Conservation (phyloP, 92 coral and sea anemone species). For the Isaurus tuberculatus region DNA sequence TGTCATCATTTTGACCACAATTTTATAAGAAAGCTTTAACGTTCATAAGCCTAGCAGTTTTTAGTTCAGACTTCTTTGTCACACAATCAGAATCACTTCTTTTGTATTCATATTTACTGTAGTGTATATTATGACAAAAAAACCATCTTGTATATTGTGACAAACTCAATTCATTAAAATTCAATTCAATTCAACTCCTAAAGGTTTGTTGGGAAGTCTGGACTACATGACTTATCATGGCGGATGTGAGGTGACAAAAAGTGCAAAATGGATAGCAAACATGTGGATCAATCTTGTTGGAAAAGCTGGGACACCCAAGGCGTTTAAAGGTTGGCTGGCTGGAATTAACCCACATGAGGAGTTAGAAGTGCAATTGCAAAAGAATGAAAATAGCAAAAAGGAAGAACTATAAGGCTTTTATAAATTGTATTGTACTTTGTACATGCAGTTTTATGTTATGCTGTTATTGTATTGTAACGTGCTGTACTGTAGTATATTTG, state of each 20-base stretch:
- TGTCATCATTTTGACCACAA: no score
- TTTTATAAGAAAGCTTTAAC: no score
- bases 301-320: slow-evolving; percentile 71
- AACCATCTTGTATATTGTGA: no score
- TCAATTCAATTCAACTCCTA: not conserved
- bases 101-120: no score
- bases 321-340: slow-evolving; percentile 80
- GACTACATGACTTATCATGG: slow-evolving; percentile 85
- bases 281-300: slow-evolving; percentile 84
- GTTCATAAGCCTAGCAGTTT: no score
- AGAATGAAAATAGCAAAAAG: not conserved
- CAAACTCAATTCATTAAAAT: no score
- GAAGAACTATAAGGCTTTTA: slow-evolving; percentile 22
- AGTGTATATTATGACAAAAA: no score
- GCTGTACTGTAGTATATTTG: no score
- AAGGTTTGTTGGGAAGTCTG: slow-evolving; percentile 89
- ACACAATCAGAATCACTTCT: no score
- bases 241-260: slow-evolving; percentile 94
- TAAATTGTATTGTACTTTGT: not conserved
- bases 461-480: no score
- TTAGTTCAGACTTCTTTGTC: no score
- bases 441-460: no score
- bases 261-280: slow-evolving; percentile 94
- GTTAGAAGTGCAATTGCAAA: not conserved
- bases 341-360: slow-evolving; percentile 46